A percentile compares a stretch with the other conserved stretches of the same genome.
Evolutionary conservation across 2,113 vertebrate species (phyloP).

Genomic region (Rhadina sibilatrix): DNA sequence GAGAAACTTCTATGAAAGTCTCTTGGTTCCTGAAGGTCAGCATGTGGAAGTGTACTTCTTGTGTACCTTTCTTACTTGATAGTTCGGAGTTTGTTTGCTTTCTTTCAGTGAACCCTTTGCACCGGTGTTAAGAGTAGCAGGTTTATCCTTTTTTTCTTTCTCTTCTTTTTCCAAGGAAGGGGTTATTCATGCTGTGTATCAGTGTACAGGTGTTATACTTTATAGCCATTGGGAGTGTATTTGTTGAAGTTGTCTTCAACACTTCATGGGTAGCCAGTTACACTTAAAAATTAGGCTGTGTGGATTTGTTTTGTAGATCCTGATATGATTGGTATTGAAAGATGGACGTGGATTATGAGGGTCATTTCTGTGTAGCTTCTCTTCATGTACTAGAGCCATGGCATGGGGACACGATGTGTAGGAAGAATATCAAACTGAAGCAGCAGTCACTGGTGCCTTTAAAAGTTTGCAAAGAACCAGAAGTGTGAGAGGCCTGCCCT

Average conservation of each 20-base stretch:
- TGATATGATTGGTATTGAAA: background rate
- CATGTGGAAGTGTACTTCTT: fast-evolving
- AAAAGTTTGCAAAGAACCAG: background rate
- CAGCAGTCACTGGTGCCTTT: background rate
- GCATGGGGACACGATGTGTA: background rate
- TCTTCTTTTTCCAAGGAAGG: background rate
- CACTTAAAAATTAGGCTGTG: background rate
- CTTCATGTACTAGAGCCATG: background rate
- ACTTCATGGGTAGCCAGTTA: background rate
- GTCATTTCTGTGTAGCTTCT: background rate
- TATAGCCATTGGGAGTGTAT: background rate
- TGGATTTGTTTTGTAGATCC: background rate
- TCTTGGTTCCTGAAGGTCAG: background rate
- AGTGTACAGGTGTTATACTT: background rate
- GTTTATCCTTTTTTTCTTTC: background rate
- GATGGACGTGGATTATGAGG: background rate
- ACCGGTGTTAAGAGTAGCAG: background rate
- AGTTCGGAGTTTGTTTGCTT: background rate
- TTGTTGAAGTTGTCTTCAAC: background rate
- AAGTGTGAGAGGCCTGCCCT: background rate
- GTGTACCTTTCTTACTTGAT: background rate
- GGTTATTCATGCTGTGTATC: background rate
- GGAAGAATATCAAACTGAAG: background rate
- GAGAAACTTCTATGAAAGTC: background rate
- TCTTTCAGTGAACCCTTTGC: background rate